Conservation (phyloP, 2,888 invertebrate species). For the Falcaria lacertinaria region DNA sequence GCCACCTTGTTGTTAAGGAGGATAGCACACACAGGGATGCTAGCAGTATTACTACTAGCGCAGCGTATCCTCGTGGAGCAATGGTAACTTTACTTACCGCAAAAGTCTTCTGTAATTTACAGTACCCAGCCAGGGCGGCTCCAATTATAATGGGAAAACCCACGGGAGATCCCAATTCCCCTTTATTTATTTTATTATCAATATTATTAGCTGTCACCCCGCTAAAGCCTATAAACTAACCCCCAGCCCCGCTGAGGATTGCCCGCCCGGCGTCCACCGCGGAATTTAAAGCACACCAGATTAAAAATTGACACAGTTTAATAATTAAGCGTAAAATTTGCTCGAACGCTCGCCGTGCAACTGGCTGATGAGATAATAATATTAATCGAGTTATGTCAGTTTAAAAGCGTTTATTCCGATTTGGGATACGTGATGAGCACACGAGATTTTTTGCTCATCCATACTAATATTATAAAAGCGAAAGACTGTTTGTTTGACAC, state of each 20-base stretch:
- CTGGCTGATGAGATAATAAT: constrained; percentile 23
- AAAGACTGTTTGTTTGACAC: no score
- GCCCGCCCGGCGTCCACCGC: constrained; percentile 16
- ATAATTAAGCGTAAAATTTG: constrained; percentile 31
- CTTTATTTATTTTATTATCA: no score
- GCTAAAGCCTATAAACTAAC: not conserved
- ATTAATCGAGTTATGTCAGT: constrained; percentile 11
- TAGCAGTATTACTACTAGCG: no score
- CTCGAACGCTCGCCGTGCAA: constrained; percentile 7
- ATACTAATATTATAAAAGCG: not conserved
- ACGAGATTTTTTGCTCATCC: not conserved
- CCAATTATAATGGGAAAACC: no score
- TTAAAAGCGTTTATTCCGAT: constrained; percentile 3
- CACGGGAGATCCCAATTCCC: no score
- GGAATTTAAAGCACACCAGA: constrained; percentile 36
- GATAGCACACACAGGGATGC: no score
- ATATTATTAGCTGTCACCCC: no score
- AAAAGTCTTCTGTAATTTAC: no score
- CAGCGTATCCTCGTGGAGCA: no score
- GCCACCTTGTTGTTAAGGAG: no score
- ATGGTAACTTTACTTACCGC: no score
- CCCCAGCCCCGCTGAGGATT: constrained; percentile 6
- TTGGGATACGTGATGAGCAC: not conserved
- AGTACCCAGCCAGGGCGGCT: no score
- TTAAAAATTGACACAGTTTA: constrained; percentile 39